Base-by-base conservation (phyloP, 2,113 vertebrate genomes). In the Takifugu flavidus region DNA sequence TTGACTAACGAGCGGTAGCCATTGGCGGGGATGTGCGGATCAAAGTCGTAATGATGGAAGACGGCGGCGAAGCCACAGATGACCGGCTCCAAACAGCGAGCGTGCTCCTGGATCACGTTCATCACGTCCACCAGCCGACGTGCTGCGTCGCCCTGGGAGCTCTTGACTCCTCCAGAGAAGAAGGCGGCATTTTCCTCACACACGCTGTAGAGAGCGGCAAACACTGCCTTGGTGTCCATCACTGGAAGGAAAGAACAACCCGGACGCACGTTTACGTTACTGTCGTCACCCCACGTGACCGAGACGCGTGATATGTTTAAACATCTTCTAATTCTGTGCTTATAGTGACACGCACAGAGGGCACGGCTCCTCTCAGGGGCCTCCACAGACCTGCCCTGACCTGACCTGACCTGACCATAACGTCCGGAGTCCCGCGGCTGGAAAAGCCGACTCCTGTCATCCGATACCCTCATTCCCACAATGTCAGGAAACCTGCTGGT, bases 1-100 rank as follows among this genome's bases (percentile, higher is more conserved):
- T 95, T 94, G 39, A 94, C 91, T 50, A 96, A 87, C 20, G 94
- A 96, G 72, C 94, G 95, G 84, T 94, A 96, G 45, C 95, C 95
- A 0, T 96, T 96, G 57, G 93, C 95, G 0, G 93, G 94, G 0
- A 94, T 94, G 74, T 91, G 89, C 13, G 93, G 85, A 66, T 96
- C 94, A 72, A 95, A 91, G 90, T 96, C 95, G 56, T 95, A 96
- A 83, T 92, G 88, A 68, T 95, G 94, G 25, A 92, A 94, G 61
- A 94, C 74, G 0, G 90, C 62, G 56, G 92, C 73, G 4, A 96
- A 90, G 64, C 83, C 89, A 4, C 77, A 70, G 55, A 96, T 72
- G 2, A 91, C 68, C 0, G 95, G 93, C 80, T 95, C 93, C 52
- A 96, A 87, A 46, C 88, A 86, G 46, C 65, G 85, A 0, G 90